Conservation (phyloP, 2,797 vertebrate species). For the Spinus pinus region DNA sequence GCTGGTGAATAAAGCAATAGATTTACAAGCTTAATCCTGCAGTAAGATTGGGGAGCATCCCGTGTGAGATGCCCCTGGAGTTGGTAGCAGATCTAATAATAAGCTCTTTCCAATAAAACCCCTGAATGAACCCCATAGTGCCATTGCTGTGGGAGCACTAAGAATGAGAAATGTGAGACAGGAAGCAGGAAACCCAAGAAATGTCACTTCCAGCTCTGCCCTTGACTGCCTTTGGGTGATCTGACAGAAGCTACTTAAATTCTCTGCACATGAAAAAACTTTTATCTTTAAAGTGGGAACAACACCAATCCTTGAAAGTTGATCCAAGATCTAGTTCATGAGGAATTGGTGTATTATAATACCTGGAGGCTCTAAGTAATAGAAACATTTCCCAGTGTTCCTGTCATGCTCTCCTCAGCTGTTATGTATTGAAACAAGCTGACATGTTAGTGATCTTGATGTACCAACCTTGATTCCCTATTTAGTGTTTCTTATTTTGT, state of each 20-base stretch:
- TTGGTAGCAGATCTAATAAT: neutral
- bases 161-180: neutral
- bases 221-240: neutral
- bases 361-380: neutral
- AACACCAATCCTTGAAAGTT: neutral
- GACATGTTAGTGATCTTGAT: slow-evolving; percentile 28
- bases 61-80: neutral
- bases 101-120: neutral
- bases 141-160: neutral
- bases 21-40: neutral
- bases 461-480: slow-evolving; percentile 23
- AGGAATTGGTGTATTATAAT: neutral
- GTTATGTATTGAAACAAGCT: slow-evolving; percentile 2
- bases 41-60: neutral
- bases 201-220: neutral
- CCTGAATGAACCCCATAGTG: neutral
- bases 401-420: neutral
- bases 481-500: slow-evolving; percentile 46
- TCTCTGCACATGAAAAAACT: neutral
- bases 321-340: neutral
- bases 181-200: neutral
- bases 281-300: neutral
- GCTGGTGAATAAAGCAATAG: neutral
- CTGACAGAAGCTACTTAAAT: neutral
- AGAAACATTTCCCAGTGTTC: neutral